Base-by-base conservation (phyloP, 2,797 vertebrate species). In the Ibycter americanus region DNA sequence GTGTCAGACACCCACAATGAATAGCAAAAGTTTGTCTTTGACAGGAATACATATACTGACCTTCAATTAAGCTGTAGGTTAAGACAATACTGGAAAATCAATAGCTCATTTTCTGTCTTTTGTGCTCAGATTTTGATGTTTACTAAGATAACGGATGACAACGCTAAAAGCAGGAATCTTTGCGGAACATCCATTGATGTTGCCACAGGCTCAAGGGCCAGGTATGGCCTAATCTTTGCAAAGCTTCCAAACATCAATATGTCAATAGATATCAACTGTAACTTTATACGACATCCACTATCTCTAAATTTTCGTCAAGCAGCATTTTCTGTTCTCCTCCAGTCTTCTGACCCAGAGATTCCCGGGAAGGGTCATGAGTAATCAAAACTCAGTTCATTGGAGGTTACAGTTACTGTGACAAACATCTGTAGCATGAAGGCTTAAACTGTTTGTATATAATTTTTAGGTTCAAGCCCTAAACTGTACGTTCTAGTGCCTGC, bases 71-170 rank as follows among this genome's bases (percentile, higher is more conserved):
- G 98, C 98, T 98, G 96, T 95, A 96, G 98, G 98, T 99, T 99
- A 98, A 98, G 98, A 99, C 98, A 99, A 99, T 98, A 98, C 98
- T 97, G 84, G 85, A 98, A 99, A 99, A 99, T 99, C 99, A 98
- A 99, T 99, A 99, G 97, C 99, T 99, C 97, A 99, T 99, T 99
- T 99, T 99, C 98, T 98, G 97, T 98, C 98, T 96, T 99, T 99
- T 99, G 98, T 98, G 98, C 98, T 98, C 97, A 98, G 98, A 99
- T 99, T 99, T 98, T 98, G 98, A 99, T 99, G 98, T 99, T 99
- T 99, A 97, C 98, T 87, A 96, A 99, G 98, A 99, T 99, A 99
- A 99, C 99, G 97, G 98, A 98, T 98, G 98, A 98, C 98, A 98
- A 98, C 58, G 97, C 97, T 97, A 96, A 98, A 98, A 98, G 98